Conservation (phyloP, 2,113 vertebrate species). For the Pelodiscus sinensis region DNA sequence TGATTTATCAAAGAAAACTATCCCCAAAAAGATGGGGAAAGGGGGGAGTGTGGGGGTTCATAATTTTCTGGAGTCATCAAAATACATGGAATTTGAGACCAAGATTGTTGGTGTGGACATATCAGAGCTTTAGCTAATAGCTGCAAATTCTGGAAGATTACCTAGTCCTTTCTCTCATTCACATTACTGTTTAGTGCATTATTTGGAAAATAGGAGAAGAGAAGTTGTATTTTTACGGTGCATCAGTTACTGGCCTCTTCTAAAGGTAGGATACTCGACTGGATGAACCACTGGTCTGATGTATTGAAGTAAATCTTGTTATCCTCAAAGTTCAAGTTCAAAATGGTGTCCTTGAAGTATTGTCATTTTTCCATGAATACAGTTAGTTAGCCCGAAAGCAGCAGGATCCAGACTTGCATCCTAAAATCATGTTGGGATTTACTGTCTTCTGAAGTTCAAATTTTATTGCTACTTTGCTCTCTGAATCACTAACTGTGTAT, state of each 20-base stretch:
- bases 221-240: background rate
- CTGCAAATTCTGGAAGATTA: background rate
- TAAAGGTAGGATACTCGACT: background rate
- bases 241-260: background rate
- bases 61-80: background rate
- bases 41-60: background rate
- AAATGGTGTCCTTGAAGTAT: background rate
- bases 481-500: background rate
- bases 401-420: background rate
- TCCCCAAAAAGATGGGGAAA: background rate
- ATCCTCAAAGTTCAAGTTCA: background rate
- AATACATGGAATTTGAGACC: background rate
- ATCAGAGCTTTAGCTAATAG: background rate
- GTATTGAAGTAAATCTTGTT: background rate
- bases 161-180: background rate
- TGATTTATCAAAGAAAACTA: background rate
- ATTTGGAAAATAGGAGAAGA: background rate
- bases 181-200: background rate
- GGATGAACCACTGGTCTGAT: background rate
- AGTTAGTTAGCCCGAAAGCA: background rate
- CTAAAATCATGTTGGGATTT: background rate
- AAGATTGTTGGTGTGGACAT: background rate
- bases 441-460: background rate
- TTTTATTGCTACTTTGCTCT: conserved; percentile 31
- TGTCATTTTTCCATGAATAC: background rate